Conservation (phyloP, 2,797 vertebrate genomes). For the Acanthis flammea region DNA sequence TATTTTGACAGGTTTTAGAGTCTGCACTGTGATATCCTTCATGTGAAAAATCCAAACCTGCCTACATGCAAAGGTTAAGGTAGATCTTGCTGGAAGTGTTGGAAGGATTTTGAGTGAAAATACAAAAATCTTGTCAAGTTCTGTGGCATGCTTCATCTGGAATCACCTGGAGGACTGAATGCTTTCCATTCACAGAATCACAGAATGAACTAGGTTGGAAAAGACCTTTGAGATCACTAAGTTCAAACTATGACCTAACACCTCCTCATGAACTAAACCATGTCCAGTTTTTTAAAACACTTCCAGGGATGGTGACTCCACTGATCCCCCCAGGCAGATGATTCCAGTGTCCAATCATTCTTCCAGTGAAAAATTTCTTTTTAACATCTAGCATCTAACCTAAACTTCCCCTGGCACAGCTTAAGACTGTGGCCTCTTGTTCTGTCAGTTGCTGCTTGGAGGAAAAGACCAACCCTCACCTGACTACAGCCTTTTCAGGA, state of each 20-base stretch:
- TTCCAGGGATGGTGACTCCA: accelerated
- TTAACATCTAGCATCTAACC: neutral
- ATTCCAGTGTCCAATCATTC: neutral
- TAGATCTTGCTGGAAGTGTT: neutral
- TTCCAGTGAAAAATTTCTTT: neutral
- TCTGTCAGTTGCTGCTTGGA: neutral
- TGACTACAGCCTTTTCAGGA: accelerated
- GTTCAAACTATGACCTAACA: neutral
- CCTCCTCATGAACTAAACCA: neutral
- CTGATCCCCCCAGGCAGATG: accelerated
- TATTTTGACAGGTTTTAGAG: neutral
- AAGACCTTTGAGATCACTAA: neutral
- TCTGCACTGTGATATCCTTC: neutral
- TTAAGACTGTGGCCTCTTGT: neutral
- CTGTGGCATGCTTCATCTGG: neutral
- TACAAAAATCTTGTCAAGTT: neutral
- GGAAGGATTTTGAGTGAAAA: neutral
- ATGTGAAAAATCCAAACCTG: neutral
- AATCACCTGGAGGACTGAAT: neutral
- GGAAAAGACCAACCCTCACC: neutral
- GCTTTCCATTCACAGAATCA: neutral
- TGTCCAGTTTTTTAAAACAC: neutral
- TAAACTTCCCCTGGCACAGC: neutral
- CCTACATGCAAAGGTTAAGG: neutral
- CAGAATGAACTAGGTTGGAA: neutral